phyloP scores from a whole-genome alignment of 2,113 vertebrate species.

The Pachypanchax playfairii region DNA sequence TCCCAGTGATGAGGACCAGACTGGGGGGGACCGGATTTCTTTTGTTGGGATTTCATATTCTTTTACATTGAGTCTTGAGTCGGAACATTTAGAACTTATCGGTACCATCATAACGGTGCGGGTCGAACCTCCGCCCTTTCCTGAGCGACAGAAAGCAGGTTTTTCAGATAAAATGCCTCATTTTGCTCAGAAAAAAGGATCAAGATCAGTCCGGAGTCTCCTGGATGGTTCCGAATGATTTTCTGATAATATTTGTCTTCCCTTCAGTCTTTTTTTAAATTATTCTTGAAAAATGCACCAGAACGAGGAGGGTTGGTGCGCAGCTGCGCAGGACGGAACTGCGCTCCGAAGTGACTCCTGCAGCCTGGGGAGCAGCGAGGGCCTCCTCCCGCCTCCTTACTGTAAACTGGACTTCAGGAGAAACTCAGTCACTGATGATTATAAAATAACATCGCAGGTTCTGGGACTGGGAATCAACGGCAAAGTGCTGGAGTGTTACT shows the following conservation, averaged over 20 bases:
- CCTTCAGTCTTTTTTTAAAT: constrained; percentile 5
- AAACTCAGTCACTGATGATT: constrained; percentile 68
- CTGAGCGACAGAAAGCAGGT: background rate
- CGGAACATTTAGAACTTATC: background rate
- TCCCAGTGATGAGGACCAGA: constrained; percentile 27
- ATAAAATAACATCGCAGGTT: constrained; percentile 66
- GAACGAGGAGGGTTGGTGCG: constrained; percentile 37
- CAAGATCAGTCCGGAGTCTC: constrained; percentile 9
- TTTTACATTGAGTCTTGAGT: background rate
- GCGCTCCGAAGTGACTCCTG: constrained; percentile 24
- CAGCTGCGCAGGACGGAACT: constrained; percentile 28
- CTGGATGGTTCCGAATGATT: constrained; percentile 18
- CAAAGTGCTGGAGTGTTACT: constrained; percentile 71
- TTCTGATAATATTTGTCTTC: constrained; percentile 20
- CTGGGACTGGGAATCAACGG: constrained; percentile 73
- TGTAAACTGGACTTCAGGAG: constrained; percentile 53
- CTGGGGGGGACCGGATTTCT: background rate
- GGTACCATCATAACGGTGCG: background rate
- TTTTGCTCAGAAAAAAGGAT: background rate
- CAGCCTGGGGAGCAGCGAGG: constrained; percentile 28
- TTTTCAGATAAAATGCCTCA: background rate
- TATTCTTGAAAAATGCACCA: constrained; percentile 28
- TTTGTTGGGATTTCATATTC: background rate
- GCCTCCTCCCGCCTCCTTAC: constrained; percentile 42
- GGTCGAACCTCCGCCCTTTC: constrained; percentile 45